A percentile compares a stretch with the other conserved stretches of the same genome.
phyloP scores from a whole-genome alignment of 1,140 invertebrate species.

The Orchesella cincta region DNA sequence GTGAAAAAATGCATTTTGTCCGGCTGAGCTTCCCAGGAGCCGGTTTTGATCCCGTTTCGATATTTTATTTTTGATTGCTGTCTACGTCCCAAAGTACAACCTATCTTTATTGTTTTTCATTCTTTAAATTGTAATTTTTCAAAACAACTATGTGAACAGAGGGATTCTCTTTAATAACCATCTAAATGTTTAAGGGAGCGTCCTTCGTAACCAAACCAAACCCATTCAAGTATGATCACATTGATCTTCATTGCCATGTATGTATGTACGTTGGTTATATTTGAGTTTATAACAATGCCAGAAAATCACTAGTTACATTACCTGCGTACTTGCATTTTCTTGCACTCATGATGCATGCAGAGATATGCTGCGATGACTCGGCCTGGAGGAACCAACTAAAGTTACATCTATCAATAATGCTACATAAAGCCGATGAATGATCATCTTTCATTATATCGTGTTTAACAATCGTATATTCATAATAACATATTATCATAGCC shows the following conservation, averaged over 20 bases:
- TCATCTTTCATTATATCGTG: not conserved
- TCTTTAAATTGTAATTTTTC: conserved; percentile 17
- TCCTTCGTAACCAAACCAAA: conserved; percentile 1
- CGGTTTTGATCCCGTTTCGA: conserved; percentile 24
- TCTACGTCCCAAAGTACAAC: not conserved
- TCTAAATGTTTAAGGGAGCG: not conserved
- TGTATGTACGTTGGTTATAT: not conserved
- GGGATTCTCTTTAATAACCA: conserved; percentile 12
- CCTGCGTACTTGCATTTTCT: not conserved
- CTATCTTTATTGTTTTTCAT: not conserved
- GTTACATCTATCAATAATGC: not conserved
- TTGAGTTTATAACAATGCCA: not conserved
- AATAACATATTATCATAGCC: not conserved
- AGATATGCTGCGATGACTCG: too few relatives aligned
- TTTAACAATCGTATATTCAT: too few relatives aligned
- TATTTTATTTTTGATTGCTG: conserved; percentile 27
- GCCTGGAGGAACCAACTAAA: not conserved
- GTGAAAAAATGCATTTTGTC: conserved; percentile 20
- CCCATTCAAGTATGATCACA: too few relatives aligned
- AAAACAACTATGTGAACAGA: conserved; percentile 4
- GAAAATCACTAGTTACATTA: not conserved
- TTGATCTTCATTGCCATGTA: not conserved
- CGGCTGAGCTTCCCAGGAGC: conserved; percentile 22
- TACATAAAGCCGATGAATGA: not conserved
- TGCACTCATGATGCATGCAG: not conserved